Conservation (phyloP, 2,797 vertebrate genomes). For the Sparidentex hasta region DNA sequence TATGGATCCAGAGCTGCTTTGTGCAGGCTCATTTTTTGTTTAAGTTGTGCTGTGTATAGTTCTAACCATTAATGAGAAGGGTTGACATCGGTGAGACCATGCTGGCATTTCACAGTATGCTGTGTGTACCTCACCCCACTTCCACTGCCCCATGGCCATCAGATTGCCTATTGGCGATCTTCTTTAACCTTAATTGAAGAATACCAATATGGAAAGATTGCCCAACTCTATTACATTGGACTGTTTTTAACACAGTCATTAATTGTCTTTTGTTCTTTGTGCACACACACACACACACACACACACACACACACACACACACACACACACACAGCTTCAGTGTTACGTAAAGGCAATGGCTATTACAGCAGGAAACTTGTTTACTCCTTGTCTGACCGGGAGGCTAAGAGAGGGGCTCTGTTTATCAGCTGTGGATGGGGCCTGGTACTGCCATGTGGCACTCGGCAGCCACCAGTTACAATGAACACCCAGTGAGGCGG, state of each 20-base stretch:
- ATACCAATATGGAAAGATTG: no score
- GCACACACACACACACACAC: slow-evolving; percentile 19
- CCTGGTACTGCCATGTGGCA: slow-evolving; percentile 78
- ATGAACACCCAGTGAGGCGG: slow-evolving; percentile 63
- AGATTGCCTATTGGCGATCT: no score
- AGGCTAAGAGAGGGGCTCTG: slow-evolving; percentile 30
- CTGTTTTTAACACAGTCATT: slow-evolving; percentile 5
- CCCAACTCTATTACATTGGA: background rate
- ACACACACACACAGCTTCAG: slow-evolving; percentile 13
- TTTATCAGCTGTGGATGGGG: slow-evolving; percentile 39
- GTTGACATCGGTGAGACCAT: no score
- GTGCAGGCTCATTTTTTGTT: no score
- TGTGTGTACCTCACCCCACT: no score
- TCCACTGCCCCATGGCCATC: no score
- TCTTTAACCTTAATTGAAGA: no score
- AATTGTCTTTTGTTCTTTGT: background rate
- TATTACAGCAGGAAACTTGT: slow-evolving; percentile 52
- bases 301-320: slow-evolving; percentile 16
- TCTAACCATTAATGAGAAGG: no score
- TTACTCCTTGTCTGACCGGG: slow-evolving; percentile 43
- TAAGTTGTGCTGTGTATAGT: no score
- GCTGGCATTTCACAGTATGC: no score
- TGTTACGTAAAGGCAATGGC: slow-evolving; percentile 10
- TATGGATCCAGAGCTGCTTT: no score
- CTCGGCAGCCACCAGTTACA: slow-evolving; percentile 52